A percentile compares a stretch with the other conserved stretches of the same genome.
Conservation (phyloP, 2,888 invertebrate genomes). For the Lasioglossum calceatum region DNA sequence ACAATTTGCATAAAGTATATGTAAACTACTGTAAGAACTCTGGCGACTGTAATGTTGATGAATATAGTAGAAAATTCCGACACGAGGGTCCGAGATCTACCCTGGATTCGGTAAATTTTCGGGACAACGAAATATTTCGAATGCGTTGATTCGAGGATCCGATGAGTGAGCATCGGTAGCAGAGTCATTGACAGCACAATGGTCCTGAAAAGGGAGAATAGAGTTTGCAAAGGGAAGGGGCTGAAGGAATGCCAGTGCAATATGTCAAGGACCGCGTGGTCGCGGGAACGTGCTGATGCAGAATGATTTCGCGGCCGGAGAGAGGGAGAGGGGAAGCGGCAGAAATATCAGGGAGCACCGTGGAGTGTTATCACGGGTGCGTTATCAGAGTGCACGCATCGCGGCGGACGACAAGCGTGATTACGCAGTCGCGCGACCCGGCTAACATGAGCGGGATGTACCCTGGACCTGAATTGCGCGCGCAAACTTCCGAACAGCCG, state of each 20-base stretch:
- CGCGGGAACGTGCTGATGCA: slow-evolving; percentile 33
- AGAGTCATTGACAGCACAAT: neutral
- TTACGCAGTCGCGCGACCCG: slow-evolving; percentile 81
- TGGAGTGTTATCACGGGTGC: slow-evolving; percentile 63
- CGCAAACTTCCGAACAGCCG: slow-evolving; percentile 71
- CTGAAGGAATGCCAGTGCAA: neutral
- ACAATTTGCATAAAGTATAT: too few relatives aligned
- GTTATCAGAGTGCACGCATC: slow-evolving; percentile 68
- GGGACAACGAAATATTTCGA: too few relatives aligned
- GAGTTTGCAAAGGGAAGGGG: neutral
- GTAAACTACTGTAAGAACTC: too few relatives aligned
- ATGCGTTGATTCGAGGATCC: neutral
- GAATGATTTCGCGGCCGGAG: slow-evolving; percentile 8
- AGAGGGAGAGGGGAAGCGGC: neutral
- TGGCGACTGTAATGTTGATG: too few relatives aligned
- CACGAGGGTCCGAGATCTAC: too few relatives aligned
- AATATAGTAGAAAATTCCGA: too few relatives aligned
- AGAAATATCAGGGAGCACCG: slow-evolving; percentile 34
- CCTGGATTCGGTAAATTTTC: too few relatives aligned
- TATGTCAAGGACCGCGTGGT: slow-evolving; percentile 12
- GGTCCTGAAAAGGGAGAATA: neutral
- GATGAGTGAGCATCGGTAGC: neutral
- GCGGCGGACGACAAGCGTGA: slow-evolving; percentile 72
- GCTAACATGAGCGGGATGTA: slow-evolving; percentile 77
- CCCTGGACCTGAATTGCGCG: slow-evolving; percentile 61